Evolutionary conservation across 2,113 vertebrate species (phyloP).

Genomic region (Sylvietta virens): DNA sequence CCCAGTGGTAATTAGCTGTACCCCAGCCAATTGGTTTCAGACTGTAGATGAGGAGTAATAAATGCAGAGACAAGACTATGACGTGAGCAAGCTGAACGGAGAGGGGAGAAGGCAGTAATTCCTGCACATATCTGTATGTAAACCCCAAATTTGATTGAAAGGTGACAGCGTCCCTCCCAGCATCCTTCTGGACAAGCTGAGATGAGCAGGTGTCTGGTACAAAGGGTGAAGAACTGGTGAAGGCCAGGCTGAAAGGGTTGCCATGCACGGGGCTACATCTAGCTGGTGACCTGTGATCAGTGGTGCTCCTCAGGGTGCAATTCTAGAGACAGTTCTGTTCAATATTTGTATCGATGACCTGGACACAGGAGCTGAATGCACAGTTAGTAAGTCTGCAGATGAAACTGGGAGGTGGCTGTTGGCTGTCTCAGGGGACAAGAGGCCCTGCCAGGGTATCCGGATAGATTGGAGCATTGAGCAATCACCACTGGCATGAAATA

Average conservation of each 20-base stretch:
- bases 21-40: background rate
- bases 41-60: background rate
- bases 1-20: background rate
- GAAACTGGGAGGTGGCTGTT: background rate
- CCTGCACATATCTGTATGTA: background rate
- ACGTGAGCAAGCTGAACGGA: background rate
- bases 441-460: background rate
- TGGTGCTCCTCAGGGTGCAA: background rate
- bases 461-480: background rate
- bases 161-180: background rate
- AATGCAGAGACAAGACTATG: background rate
- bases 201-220: background rate
- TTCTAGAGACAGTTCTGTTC: background rate
- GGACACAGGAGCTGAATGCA: background rate
- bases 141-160: background rate
- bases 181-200: background rate
- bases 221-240: background rate
- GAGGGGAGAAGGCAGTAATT: background rate
- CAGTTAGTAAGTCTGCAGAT: background rate
- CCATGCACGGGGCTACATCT: accelerated
- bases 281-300: background rate
- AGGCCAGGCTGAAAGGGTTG: background rate
- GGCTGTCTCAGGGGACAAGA: background rate
- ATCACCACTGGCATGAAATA: background rate
- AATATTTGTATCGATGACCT: background rate